These are phyloP conservation scores for Andrena bucephala DNA, from an alignment of 2,888 invertebrate genomes.

Conservation along the genomic window DNA sequence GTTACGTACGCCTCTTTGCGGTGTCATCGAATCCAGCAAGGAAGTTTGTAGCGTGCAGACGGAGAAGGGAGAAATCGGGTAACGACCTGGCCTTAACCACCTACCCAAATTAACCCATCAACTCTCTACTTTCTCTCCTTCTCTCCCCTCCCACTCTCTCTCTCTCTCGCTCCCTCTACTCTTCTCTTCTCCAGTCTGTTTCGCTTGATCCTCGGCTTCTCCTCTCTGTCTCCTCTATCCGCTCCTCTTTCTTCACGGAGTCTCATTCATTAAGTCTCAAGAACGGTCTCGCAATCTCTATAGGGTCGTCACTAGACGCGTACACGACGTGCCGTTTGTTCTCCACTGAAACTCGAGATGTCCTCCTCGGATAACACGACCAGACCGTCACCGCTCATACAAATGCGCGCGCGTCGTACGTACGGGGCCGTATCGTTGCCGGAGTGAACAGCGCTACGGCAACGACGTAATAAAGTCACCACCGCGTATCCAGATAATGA, in stretches of 20 bases:
- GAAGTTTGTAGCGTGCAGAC: constrained; percentile 34
- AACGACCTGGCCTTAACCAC: constrained; percentile 61
- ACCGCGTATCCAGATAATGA: constrained; percentile 63
- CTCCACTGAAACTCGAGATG: constrained; percentile 79
- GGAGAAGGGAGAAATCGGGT: constrained; percentile 58
- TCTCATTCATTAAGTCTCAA: constrained; percentile 78
- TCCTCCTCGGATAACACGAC: constrained; percentile 78
- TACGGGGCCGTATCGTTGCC: constrained; percentile 6
- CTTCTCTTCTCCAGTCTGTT: not conserved
- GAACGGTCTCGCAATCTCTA: constrained; percentile 74
- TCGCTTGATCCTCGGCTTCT: not conserved
- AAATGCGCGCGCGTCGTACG: constrained; percentile 14
- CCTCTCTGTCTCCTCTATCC: constrained; percentile 17
- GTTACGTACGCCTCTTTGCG: constrained; percentile 58
- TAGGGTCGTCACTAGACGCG: constrained; percentile 76
- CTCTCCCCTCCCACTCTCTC: not conserved
- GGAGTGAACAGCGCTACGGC: constrained; percentile 1
- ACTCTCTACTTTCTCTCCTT: constrained; percentile 36
- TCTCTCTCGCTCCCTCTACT: not conserved
- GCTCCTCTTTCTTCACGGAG: constrained; percentile 32
- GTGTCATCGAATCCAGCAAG: constrained; percentile 54
- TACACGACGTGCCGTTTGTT: constrained; percentile 80
- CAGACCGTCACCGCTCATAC: constrained; percentile 56
- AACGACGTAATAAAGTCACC: constrained; percentile 62
- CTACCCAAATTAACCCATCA: constrained; percentile 50